Evolutionary conservation across 2,113 vertebrate genomes (phyloP), one percentile per base, ranked within the genome.

Genomic region (Crotalus viridis): DNA sequence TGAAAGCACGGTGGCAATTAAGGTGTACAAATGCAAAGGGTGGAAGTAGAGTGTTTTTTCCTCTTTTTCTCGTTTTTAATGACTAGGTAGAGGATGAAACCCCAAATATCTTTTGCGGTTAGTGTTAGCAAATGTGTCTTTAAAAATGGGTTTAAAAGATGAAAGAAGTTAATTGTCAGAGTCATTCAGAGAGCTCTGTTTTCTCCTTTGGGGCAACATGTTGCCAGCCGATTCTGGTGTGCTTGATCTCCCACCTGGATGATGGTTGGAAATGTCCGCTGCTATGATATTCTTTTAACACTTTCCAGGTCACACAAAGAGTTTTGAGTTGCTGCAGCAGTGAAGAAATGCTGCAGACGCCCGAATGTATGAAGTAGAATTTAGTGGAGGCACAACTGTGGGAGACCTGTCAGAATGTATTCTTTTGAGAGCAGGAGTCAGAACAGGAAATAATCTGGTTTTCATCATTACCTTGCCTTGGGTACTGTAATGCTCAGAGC

Each of bases 121-220:
- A 89, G 94, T 15, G 61, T 0, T 88, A 95, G 94, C 96, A 95
- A 95, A 96, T 97, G 95, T 97, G 86, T 96, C 96, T 97, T 97
- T 95, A 96, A 97, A 94, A 96, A 21, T 51, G 85, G 95, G 89
- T 97, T 96, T 54, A 95, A 55, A 94, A 94, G 95, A 92, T 89
- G 90, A 91, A 93, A 92, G 56, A 5, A 96, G 96, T 96, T 97
- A 97, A 97, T 97, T 97, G 96, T 94, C 0, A 0, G 94, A 96
- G 96, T 95, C 95, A 91, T 85, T 96, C 94, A 95, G 89, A 91
- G 91, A 93, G 85, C 1, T 89, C 57, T 94, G 0, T 89, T 91
- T 94, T 95, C 96, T 96, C 59, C 91, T 51, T 87, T 96, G 96
- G 95, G 90, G 10, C 0, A 39, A 87, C 0, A 52, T 0, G 55